A percentile compares a stretch with the other conserved stretches of the same genome.
Conservation (phyloP, 2,888 invertebrate species). For the Drosophila mettleri region DNA sequence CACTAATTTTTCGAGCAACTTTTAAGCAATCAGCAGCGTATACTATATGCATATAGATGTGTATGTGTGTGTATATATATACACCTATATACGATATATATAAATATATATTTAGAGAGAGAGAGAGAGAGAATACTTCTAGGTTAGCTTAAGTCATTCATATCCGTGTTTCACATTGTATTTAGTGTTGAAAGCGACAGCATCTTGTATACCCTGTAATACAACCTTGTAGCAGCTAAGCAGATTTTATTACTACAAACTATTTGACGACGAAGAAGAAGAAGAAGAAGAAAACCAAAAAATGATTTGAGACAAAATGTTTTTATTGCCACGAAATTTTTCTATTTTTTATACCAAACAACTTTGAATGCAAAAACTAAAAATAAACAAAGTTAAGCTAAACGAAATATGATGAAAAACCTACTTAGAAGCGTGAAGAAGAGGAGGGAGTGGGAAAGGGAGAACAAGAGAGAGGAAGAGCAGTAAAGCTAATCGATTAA, state of each 20-base stretch:
- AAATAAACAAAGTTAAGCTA: slow-evolving; percentile 17
- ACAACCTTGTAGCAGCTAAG: slow-evolving; percentile 59
- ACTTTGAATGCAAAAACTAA: slow-evolving; percentile 63
- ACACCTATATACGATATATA: slow-evolving; percentile 31
- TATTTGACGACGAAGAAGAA: slow-evolving; percentile 45
- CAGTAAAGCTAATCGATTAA: slow-evolving; percentile 6
- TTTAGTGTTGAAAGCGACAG: slow-evolving; percentile 41
- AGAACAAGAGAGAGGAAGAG: not conserved
- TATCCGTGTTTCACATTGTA: slow-evolving; percentile 63
- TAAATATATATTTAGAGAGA: slow-evolving; percentile 24
- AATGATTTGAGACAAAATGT: slow-evolving; percentile 60
- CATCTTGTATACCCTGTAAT: slow-evolving; percentile 59
- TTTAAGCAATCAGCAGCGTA: slow-evolving; percentile 76
- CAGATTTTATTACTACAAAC: slow-evolving; percentile 63
- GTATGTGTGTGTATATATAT: slow-evolving; percentile 13
- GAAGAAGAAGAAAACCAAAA: slow-evolving; percentile 17
- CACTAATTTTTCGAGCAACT: slow-evolving; percentile 79
- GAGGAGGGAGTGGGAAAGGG: not conserved
- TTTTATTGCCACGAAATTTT: slow-evolving; percentile 81
- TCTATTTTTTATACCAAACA: slow-evolving; percentile 84
- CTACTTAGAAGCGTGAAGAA: slow-evolving; percentile 12
- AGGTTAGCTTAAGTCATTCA: slow-evolving; percentile 51
- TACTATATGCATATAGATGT: slow-evolving; percentile 38
- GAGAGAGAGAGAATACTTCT: slow-evolving; percentile 19
- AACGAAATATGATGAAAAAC: slow-evolving; percentile 13